phyloP scores from a whole-genome alignment of 2,888 invertebrate species.

The Eucriotettix oculatus region DNA sequence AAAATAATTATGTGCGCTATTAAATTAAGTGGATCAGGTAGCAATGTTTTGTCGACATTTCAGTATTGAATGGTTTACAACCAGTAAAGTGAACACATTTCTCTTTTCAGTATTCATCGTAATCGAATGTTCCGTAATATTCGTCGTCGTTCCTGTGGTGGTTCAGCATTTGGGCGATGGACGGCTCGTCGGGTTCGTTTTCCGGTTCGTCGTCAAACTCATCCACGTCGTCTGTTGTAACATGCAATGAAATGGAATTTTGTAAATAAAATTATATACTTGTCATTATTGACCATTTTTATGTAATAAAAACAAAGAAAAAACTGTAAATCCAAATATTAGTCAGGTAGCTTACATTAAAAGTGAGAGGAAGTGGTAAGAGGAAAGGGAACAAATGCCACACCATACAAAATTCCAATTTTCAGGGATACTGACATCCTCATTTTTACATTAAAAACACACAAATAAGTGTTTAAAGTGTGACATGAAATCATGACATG shows the following conservation, averaged over 20 bases:
- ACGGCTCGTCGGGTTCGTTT: slow-evolving; percentile 21
- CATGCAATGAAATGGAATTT: not conserved
- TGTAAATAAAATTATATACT: not conserved
- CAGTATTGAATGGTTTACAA: no score
- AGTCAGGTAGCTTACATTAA: not conserved
- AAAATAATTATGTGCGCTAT: no score
- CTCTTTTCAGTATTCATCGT: slow-evolving; percentile 41
- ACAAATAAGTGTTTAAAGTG: no score
- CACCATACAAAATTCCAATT: no score
- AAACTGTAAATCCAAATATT: not conserved
- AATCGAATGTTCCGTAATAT: slow-evolving; percentile 41
- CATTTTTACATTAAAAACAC: no score
- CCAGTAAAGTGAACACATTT: no score
- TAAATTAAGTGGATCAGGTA: no score
- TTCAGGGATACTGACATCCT: no score
- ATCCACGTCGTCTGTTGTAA: slow-evolving; percentile 17
- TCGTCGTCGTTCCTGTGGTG: slow-evolving; percentile 44
- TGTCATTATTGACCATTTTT: not conserved
- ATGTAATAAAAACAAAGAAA: not conserved
- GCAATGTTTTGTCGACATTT: no score
- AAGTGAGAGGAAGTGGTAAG: no score
- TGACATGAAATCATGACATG: no score
- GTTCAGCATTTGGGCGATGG: slow-evolving; percentile 27
- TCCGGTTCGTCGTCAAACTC: slow-evolving; percentile 21
- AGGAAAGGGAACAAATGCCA: no score